These are phyloP conservation scores for Eristalinus aeneus DNA, from an alignment of 2,888 invertebrate species.

Conservation along the genomic window DNA sequence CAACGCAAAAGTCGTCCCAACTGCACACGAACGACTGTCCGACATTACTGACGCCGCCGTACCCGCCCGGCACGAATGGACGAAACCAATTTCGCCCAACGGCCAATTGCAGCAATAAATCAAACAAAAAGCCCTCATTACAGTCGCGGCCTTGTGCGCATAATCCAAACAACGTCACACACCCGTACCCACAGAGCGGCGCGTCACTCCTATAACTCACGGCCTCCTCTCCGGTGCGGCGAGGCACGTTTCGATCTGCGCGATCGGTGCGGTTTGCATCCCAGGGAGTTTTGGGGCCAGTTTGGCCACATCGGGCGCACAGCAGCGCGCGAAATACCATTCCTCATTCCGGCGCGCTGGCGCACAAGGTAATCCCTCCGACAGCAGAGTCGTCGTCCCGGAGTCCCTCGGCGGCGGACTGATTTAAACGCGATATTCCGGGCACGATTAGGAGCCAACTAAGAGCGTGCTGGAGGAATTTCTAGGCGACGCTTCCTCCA, in stretches of 20 bases:
- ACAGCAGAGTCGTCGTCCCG: not conserved
- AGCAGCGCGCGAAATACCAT: constrained; percentile 64
- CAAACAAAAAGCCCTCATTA: constrained; percentile 71
- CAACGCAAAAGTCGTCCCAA: constrained; percentile 39
- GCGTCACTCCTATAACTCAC: constrained; percentile 52
- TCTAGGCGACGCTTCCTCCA: constrained; percentile 30
- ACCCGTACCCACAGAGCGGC: constrained; percentile 1
- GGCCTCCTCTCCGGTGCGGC: not conserved
- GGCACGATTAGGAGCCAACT: constrained; percentile 53
- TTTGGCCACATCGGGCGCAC: constrained; percentile 42
- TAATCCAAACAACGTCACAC: constrained; percentile 55
- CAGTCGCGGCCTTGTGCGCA: constrained; percentile 60
- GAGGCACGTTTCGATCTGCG: not conserved
- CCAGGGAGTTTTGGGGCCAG: constrained; percentile 44
- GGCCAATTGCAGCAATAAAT: constrained; percentile 67
- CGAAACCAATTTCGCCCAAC: constrained; percentile 68
- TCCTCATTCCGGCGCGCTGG: constrained; percentile 55
- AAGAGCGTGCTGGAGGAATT: constrained; percentile 48
- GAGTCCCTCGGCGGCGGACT: constrained; percentile 29
- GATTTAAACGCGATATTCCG: constrained; percentile 67
- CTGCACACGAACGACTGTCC: constrained; percentile 52
- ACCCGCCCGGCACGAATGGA: constrained; percentile 5
- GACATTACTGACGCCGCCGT: constrained; percentile 9
- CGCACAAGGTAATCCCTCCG: constrained; percentile 35
- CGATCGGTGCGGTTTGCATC: constrained; percentile 11